Evolutionary conservation across 2,797 vertebrate genomes (phyloP).

Genomic region (Gymnoscopelus microlampas): DNA sequence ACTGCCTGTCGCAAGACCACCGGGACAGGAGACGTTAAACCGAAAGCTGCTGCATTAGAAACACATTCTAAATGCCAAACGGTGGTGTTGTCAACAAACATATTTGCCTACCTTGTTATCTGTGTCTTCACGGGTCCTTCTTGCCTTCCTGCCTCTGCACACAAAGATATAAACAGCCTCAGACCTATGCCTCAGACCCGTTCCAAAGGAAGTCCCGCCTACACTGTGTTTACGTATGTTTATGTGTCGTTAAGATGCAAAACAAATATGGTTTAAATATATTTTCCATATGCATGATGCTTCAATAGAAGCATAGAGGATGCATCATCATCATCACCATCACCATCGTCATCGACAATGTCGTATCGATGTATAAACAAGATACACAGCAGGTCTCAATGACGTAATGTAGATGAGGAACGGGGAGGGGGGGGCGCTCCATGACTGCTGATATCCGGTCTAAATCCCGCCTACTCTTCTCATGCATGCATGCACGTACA

Average conservation of each 20-base stretch:
- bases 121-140: conserved; percentile 44
- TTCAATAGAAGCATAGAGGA: not conserved
- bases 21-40: not conserved
- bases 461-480: not conserved
- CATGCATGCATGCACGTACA: no score
- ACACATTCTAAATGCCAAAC: not conserved
- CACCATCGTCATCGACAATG: no score
- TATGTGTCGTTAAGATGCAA: no score
- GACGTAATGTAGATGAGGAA: conserved; percentile 15
- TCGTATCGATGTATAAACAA: no score
- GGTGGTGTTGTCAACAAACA: conserved; percentile 26
- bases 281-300: not conserved
- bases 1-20: no score
- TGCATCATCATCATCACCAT: not conserved
- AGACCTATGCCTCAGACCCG: conserved; percentile 27
- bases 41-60: not conserved
- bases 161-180: conserved; percentile 58
- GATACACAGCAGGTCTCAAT: not conserved
- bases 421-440: not conserved
- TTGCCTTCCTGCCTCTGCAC: conserved; percentile 29
- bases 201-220: conserved; percentile 71
- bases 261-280: no score
- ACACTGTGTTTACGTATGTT: not conserved
- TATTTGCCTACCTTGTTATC: conserved; percentile 66
- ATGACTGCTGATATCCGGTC: not conserved